Evolutionary conservation across 2,888 invertebrate genomes (phyloP).

Genomic region (Apoda limacodes): DNA sequence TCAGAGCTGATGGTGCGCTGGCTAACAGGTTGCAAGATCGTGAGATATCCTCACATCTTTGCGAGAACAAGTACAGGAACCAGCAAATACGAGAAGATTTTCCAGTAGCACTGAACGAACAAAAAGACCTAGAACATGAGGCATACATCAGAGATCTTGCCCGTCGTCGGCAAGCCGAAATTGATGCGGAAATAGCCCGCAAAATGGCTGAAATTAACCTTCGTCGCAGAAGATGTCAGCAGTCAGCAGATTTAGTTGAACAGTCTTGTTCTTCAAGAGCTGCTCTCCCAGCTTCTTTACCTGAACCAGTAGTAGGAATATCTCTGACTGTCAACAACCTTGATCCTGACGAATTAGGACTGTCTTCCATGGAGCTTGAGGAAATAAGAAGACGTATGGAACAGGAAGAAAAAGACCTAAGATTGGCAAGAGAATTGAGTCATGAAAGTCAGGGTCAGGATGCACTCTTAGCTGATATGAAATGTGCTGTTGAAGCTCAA

Average conservation of each 20-base stretch:
- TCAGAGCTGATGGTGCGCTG: constrained; percentile 56
- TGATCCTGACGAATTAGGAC: constrained; percentile 48
- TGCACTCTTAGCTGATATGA: constrained; percentile 52
- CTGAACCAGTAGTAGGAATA: constrained; percentile 4
- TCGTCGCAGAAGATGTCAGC: constrained; percentile 44
- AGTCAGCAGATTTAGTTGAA: constrained; percentile 32
- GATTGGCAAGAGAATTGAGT: constrained; percentile 49
- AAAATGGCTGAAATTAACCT: constrained; percentile 62
- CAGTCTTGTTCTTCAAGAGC: constrained; percentile 46
- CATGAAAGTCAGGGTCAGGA: constrained; percentile 48
- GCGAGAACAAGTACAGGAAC: constrained; percentile 58
- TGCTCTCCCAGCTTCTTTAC: constrained; percentile 15
- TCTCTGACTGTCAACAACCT: constrained; percentile 23
- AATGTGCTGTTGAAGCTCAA: constrained; percentile 61
- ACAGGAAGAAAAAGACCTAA: constrained; percentile 56
- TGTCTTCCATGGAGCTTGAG: constrained; percentile 48
- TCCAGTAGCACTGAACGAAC: constrained; percentile 55
- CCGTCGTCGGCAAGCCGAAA: constrained; percentile 52
- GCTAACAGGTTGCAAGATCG: constrained; percentile 61
- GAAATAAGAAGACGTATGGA: constrained; percentile 51
- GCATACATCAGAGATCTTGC: constrained; percentile 42
- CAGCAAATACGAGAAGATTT: constrained; percentile 64
- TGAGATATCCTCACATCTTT: constrained; percentile 59
- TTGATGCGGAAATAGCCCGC: constrained; percentile 57
- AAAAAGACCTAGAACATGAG: constrained; percentile 53